Conservation (phyloP, 2,888 invertebrate species). For the Dicycla oo region DNA sequence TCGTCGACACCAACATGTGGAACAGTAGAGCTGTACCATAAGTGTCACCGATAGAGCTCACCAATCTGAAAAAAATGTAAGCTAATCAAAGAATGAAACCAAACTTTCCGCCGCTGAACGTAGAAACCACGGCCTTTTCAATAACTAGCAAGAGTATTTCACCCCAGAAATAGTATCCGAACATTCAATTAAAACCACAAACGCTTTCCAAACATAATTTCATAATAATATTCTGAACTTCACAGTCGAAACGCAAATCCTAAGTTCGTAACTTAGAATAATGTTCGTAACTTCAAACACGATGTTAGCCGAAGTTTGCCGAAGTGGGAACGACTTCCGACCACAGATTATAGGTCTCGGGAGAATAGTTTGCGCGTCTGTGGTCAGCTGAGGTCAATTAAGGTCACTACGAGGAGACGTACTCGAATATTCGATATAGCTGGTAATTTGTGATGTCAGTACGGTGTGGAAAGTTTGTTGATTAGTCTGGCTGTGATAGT, state of each 20-base stretch:
- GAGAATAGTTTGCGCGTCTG: slow-evolving; percentile 43
- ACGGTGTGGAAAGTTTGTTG: slow-evolving; percentile 7
- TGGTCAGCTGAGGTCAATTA: slow-evolving; percentile 51
- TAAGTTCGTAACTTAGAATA: slow-evolving; percentile 43
- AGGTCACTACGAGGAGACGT: slow-evolving; percentile 23
- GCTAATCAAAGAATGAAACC: too few species aligned
- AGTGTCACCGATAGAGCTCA: slow-evolving; percentile 95
- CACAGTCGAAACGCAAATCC: slow-evolving; percentile 28
- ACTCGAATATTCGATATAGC: slow-evolving; percentile 23
- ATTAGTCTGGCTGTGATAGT: background rate
- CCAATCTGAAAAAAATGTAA: slow-evolving; percentile 90
- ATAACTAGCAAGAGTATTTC: background rate
- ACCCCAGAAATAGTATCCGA: background rate
- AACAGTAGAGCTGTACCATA: slow-evolving; percentile 95
- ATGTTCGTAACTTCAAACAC: slow-evolving; percentile 38
- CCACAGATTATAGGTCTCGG: slow-evolving; percentile 47
- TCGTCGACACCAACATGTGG: slow-evolving; percentile 96
- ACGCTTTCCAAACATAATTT: slow-evolving; percentile 29
- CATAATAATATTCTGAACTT: slow-evolving; percentile 32
- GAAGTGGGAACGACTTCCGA: slow-evolving; percentile 35
- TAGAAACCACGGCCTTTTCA: too few species aligned
- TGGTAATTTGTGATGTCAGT: slow-evolving; percentile 9
- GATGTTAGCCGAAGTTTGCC: slow-evolving; percentile 51
- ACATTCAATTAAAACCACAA: slow-evolving; percentile 29
- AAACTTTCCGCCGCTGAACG: too few species aligned